Base-by-base conservation (phyloP, 2,113 vertebrate species). In the Machaerirhynchus nigripectus region DNA sequence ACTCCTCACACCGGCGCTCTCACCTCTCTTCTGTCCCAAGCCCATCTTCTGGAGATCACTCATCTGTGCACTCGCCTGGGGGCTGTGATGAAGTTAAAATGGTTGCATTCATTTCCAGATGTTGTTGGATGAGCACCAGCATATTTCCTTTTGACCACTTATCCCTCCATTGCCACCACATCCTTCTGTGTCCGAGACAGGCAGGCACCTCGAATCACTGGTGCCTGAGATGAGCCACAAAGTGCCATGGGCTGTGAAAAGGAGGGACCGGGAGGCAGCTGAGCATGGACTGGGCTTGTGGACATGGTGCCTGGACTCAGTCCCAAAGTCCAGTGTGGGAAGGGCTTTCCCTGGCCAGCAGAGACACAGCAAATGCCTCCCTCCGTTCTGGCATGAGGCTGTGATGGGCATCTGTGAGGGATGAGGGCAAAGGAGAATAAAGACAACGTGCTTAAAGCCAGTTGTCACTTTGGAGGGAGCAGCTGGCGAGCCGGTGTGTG, bases 401-500 rank as follows among this genome's bases (percentile, higher is more conserved):
- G 2, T 1, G 30, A 60, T 2, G 8, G 33, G 42, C 39, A 61
- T 71, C 69, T 69, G 21, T 57, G 44, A 81, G 35, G 31, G 37
- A 53, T 6, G 35, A 57, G 31, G 46, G 24, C 26, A 57, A 79
- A 88, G 77, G 60, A 80, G 9, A 87, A 64, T 74, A 71, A 59
- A 65, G 82, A 35, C 50, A 63, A 56, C 2, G 18, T 60, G 60
- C 64, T 78, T 60, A 39, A 79, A 95, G 79, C 21, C 50, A 70
- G 44, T 65, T 79, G 46, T 88, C 50, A 31, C 8, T 16, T 7
- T 46, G 49, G 37, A 71, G 33, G 35, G 49, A 90, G 11, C 47
- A 67, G 82, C 90, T 96, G 91, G 89, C 87, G 93, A 70, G 79
- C 28, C 1, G 1, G 37, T 46, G 23, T 93, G 92, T 96, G 82